These are phyloP conservation scores for Diaperis boleti DNA, from an alignment of 2,888 invertebrate genomes.

Conservation along the genomic window DNA sequence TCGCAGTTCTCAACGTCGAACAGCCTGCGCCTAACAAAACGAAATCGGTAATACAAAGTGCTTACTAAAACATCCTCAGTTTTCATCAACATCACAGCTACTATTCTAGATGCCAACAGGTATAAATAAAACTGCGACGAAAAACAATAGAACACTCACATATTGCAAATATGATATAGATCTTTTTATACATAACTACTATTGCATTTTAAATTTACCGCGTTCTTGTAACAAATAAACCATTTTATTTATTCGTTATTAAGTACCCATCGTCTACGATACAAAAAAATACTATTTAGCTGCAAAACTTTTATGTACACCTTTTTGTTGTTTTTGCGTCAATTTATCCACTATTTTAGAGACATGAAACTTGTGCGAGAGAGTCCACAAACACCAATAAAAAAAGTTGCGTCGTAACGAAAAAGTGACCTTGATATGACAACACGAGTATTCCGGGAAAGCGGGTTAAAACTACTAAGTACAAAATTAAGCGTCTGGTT, in stretches of 20 bases:
- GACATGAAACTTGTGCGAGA: slow-evolving; percentile 57
- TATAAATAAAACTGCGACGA: slow-evolving; percentile 53
- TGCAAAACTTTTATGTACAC: slow-evolving; percentile 58
- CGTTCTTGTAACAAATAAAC: slow-evolving; percentile 43
- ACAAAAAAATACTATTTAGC: slow-evolving; percentile 58
- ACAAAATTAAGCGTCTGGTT: slow-evolving; percentile 38
- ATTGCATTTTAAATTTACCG: slow-evolving; percentile 42
- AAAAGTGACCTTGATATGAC: slow-evolving; percentile 34
- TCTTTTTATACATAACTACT: slow-evolving; percentile 46
- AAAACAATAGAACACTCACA: slow-evolving; percentile 43
- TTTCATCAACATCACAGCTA: slow-evolving; percentile 62
- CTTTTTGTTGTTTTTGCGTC: slow-evolving; percentile 43
- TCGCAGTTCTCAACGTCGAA: slow-evolving; percentile 18
- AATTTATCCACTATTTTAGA: slow-evolving; percentile 43
- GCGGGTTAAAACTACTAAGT: slow-evolving; percentile 36
- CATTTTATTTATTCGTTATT: slow-evolving; percentile 53
- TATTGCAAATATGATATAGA: slow-evolving; percentile 59
- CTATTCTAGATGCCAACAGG: slow-evolving; percentile 61
- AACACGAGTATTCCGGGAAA: slow-evolving; percentile 22
- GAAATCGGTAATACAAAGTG: slow-evolving; percentile 35
- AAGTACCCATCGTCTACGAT: slow-evolving; percentile 57
- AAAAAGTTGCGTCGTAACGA: slow-evolving; percentile 25
- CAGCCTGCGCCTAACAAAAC: slow-evolving; percentile 10
- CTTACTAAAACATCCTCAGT: slow-evolving; percentile 55
- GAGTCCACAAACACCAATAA: slow-evolving; percentile 47